Percentiles rank a stretch among this genome's conserved stretches.
phyloP scores from a whole-genome alignment of 2,797 vertebrate species.

The Phataginus tricuspis region DNA sequence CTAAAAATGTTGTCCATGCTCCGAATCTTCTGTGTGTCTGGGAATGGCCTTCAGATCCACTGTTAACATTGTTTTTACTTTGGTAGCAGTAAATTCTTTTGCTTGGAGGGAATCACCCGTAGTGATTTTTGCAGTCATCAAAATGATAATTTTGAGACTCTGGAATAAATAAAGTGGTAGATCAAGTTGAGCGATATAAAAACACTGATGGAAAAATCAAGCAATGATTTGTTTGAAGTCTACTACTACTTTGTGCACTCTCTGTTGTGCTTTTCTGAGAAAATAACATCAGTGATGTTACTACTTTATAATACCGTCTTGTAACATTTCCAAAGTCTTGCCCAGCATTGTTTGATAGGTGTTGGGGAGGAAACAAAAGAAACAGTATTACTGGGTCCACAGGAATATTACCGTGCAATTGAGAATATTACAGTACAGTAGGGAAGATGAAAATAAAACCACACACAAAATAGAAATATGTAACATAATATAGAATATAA shows the following conservation, averaged over 20 bases:
- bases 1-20: background rate
- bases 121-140: background rate
- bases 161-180: background rate
- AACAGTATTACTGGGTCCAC: background rate
- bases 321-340: background rate
- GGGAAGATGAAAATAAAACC: conserved; percentile 12
- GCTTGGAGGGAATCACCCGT: background rate
- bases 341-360: background rate
- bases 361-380: background rate
- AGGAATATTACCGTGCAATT: background rate
- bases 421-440: background rate
- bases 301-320: background rate
- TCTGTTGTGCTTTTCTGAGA: background rate
- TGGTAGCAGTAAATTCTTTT: background rate
- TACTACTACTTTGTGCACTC: background rate
- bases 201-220: background rate
- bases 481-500: too few relatives aligned
- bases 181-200: background rate
- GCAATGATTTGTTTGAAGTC: background rate
- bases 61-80: background rate
- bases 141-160: background rate
- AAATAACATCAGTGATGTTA: background rate
- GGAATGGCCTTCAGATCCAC: background rate
- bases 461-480: background rate
- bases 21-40: background rate